Base-by-base conservation (phyloP, 1,140 invertebrate species). In the Rhynchophorus ferrugineus region DNA sequence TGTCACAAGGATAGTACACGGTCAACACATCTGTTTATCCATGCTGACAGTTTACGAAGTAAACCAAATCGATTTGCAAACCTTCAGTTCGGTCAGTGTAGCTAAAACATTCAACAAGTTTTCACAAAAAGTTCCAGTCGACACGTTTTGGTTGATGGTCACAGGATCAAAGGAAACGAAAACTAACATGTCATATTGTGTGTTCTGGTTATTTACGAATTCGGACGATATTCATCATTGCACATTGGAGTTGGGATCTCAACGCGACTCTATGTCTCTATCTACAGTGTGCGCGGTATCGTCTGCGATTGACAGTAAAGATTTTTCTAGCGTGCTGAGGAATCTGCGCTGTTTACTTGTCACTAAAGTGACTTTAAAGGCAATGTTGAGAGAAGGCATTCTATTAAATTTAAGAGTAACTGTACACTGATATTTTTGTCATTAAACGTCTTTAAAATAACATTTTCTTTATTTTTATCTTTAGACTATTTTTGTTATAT, bases 141-240 rank as follows among this genome's bases (percentile, higher is more conserved):
- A 57, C 35, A 66, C 61, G 3, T 67, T 66, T 44, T 67, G 65
- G 65, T 17, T 68, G 7, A 67, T 68, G 66, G 58, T 59, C 21
- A 67, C 48, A 33, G 64, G 62, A 1, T 66, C 65, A 8, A 9
- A 17, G 3, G 57, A 59, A 29, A 41, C 37, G 17, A 56, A 49
- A 41, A 42, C 48, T 3, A 38, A 24, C 6, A 34, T 50, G 7
- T 52, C 61, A 2, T 62, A 59, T 33, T 57, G 59, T 1, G 3
- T 68, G 1, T 58, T 61, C 38, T 67, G 66, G 66, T 18, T 68
- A 21, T 65, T 67, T 44, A 62, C 60, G 7, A 64, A 61, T 46
- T 61, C 54, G n/a, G 61, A 59, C 0, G 59, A 63, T 13, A 39
- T 37, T 16, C 64, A 60, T 51, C 57, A 60, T 36, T 61, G 59